Evolutionary conservation across 2,113 vertebrate genomes (phyloP).

Genomic region (Tylochromis polylepis): DNA sequence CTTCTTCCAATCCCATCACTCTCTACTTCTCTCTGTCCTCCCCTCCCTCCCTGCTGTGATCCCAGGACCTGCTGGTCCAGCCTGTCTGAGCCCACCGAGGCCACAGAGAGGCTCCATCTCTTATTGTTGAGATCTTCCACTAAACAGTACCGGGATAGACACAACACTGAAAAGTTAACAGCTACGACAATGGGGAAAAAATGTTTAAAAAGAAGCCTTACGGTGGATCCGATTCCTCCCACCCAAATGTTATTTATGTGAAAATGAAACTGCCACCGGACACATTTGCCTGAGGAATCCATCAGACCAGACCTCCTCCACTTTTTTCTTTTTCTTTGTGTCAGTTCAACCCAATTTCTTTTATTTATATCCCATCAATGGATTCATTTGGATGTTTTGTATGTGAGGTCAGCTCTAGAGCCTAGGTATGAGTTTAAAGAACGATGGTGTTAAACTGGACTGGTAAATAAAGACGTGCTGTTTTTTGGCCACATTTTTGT

Average conservation of each 20-base stretch:
- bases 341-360: background rate
- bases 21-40: slow-evolving; percentile 25
- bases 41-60: slow-evolving; percentile 39
- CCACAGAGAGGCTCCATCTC: slow-evolving; percentile 70
- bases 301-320: background rate
- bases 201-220: slow-evolving; percentile 47
- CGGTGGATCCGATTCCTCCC: slow-evolving; percentile 40
- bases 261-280: slow-evolving; percentile 36
- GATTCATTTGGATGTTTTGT: background rate
- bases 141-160: slow-evolving; percentile 37
- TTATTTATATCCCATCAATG: background rate
- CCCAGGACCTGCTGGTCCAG: slow-evolving; percentile 71
- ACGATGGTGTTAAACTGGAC: background rate
- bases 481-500: background rate
- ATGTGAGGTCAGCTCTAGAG: background rate
- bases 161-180: slow-evolving; percentile 29
- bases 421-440: background rate
- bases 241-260: slow-evolving; percentile 39
- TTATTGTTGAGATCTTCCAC: slow-evolving; percentile 73
- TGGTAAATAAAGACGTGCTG: background rate
- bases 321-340: background rate
- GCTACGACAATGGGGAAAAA: slow-evolving; percentile 37
- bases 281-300: slow-evolving; percentile 42
- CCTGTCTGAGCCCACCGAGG: slow-evolving; percentile 15
- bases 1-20: slow-evolving; percentile 26